Base-by-base conservation (phyloP, 64 coral and sea anemone species). In the Porites lutea region DNA sequence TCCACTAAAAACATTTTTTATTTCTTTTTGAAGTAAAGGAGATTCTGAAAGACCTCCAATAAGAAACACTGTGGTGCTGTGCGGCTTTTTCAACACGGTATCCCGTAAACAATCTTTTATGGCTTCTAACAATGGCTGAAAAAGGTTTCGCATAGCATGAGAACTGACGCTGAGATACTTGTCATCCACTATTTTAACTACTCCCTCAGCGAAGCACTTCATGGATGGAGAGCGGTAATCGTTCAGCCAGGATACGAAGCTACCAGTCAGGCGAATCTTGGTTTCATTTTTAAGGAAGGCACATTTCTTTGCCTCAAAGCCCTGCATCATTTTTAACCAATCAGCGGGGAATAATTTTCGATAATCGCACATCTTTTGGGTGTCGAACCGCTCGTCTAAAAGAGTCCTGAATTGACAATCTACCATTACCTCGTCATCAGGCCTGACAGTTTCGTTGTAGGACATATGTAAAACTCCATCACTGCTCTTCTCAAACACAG, bases 171-270 rank as follows among this genome's bases (percentile, higher is more conserved):
- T 53, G n/a, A 77, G 75, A 52, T 54, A 53, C 75, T 54, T 18
- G 8, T 77, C 48, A 48, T 54, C 16, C 5, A 53, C 1, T 13
- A 77, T 77, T 52, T 15, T 18, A 22, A 77, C 50, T 8, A 53
- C 75, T 54, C 75, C 75, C 10, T 53, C 18, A 48, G 16, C 50
- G 15, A 52, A 77, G 7, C n/a, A 18, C 18, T 77, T 77, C 48
- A 77, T 53, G 50, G 75, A 10, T 54, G 75, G 75, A 77, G 48
- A 77, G 19, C 15, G 18, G 54, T 53, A 77, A 77, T 77, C 75
- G 18, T 77, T 77, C 18, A 77, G 16, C 48, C 18, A 77, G 50
- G 48, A 19, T 9, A 77, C 75, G 49, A 77, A 77, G 54, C 75
- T 77, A 0, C 75, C 75, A 53, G 75, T 16, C 50, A 77, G 20